Conservation (phyloP, 2,113 vertebrate species). For the Oncorhynchus mykiss region DNA sequence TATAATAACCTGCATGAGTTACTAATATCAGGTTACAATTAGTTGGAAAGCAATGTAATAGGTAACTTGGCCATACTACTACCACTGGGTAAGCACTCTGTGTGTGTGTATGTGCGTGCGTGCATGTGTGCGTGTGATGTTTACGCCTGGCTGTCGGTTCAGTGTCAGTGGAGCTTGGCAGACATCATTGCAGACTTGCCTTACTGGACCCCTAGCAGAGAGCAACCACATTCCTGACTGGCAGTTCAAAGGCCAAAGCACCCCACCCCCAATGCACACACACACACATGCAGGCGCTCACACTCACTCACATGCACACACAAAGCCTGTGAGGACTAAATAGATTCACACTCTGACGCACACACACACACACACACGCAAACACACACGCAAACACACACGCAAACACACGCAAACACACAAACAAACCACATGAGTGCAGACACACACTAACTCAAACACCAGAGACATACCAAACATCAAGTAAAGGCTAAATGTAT, state of each 20-base stretch:
- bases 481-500: neutral
- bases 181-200: slow-evolving; percentile 47
- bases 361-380: neutral
- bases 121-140: slow-evolving; percentile 4
- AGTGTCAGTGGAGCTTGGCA: slow-evolving; percentile 21
- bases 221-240: slow-evolving; percentile 49
- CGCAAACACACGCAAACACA: slow-evolving; percentile 8
- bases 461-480: too few relatives aligned
- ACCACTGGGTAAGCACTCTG: neutral
- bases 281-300: neutral
- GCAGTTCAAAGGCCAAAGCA: slow-evolving; percentile 62
- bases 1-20: neutral
- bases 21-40: slow-evolving; percentile 1
- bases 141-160: slow-evolving; percentile 9
- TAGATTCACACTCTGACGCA: neutral
- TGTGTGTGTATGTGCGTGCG: neutral
- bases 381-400: slow-evolving; percentile 11
- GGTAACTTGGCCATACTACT: neutral
- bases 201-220: slow-evolving; percentile 46
- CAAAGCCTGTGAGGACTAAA: neutral
- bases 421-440: neutral
- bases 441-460: neutral
- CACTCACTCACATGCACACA: slow-evolving; percentile 34
- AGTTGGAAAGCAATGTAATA: neutral
- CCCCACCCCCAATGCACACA: slow-evolving; percentile 28